These are phyloP conservation scores for Hepsetus odoe DNA, from an alignment of 2,113 vertebrate genomes.

Conservation along the genomic window DNA sequence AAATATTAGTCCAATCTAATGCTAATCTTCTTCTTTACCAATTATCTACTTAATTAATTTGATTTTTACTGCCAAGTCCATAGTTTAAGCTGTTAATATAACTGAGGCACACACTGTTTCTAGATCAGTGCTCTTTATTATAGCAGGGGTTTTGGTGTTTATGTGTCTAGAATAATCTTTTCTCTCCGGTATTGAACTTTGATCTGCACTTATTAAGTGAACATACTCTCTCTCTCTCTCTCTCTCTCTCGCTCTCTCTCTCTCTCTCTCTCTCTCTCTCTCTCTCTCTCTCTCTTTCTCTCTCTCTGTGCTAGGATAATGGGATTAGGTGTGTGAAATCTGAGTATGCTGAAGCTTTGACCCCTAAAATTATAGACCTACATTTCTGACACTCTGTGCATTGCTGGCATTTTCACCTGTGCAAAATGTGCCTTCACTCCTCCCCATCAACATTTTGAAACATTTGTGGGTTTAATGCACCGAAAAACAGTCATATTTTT, in stretches of 20 bases:
- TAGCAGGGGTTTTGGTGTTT: not conserved
- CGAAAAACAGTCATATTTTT: no score
- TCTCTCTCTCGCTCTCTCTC: not conserved
- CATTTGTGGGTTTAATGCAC: no score
- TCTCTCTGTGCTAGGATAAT: not conserved
- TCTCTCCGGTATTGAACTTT: not conserved
- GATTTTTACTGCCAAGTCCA: no score
- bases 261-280: not conserved
- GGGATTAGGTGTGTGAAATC: conserved; percentile 27
- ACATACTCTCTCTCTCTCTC: not conserved
- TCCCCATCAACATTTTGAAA: not conserved
- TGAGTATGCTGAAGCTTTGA: not conserved
- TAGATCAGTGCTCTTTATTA: not conserved
- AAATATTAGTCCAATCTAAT: no score
- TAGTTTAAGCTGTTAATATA: no score
- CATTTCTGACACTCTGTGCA: not conserved
- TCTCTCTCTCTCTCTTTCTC: not conserved
- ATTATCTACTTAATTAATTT: no score
- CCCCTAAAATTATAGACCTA: conserved; percentile 1
- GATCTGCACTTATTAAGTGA: not conserved
- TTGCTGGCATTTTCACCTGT: conserved; percentile 10
- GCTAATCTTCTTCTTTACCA: no score
- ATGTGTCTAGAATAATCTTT: no score
- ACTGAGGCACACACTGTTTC: no score
- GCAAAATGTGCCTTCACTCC: not conserved